Evolutionary conservation across 1,140 invertebrate genomes (phyloP), one percentile per base, ranked within the genome.

Genomic region (Coelopa frigida): DNA sequence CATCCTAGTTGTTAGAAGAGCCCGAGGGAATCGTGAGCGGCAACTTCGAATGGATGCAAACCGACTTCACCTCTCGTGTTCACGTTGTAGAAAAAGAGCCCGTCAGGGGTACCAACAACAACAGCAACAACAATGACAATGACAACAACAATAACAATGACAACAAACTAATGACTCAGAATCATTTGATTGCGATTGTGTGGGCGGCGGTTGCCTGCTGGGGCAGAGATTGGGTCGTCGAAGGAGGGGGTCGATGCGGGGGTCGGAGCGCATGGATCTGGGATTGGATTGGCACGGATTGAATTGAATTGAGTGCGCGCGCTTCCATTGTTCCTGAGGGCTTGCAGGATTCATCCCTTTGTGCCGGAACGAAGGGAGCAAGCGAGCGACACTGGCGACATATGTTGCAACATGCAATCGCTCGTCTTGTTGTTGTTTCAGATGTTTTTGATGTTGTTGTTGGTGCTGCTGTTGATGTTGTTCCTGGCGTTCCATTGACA

Each of bases 161-260:
- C 20, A 33, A 44, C 32, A 42, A 42, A 52, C 51, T 58, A 65
- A 65, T 64, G 57, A 62, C 53, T 57, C 48, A 53, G 58, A 61
- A 59, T 57, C 52, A 60, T 66, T 66, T 62, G 59, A 65, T 65
- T 66, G 61, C 60, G 59, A 65, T 65, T 66, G 61, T 58, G 61
- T 66, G 62, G 62, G 62, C 58, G 61, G 54, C 55, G 61, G 49
- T 49, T 50, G 46, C 44, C 38, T 26, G 12, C 17, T 40, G 5
- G 8, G 17, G n/a, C 20, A 26, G 8, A 17, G 3, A 2, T 40
- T 41, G n/a, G 39, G 29, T 6, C 39, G 12, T 24, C 20, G 4
- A 8, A 11, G 22, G 20, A 41, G 39, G 23, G 39, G 23, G 23
- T 26, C 11, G 15, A 14, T 21, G 23, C 31, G 40, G 12, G 24